Evolutionary conservation across 2,888 invertebrate genomes (phyloP), one percentile per base, ranked within the genome.

Genomic region (Seladonia tumulorum): DNA sequence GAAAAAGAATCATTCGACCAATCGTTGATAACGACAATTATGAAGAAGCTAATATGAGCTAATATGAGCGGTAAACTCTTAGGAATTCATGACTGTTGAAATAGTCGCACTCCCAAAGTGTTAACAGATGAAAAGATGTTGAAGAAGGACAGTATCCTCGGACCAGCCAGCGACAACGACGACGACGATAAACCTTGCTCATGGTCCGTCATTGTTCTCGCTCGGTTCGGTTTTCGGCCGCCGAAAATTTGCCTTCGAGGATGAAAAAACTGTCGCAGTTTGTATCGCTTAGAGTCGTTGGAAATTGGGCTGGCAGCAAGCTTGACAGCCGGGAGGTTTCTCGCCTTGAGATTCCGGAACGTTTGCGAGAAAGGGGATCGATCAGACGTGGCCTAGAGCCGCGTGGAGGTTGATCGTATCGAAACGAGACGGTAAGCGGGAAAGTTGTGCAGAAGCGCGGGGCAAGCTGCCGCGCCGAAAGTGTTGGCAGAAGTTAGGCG

Each of bases 101-200:
- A 29, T 29, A 29, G 29, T 29, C 1, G 29, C 29, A 29, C 29
- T 29, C 1, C 29, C 29, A 29, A 29, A 29, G 29, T 29, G 1
- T 1, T 29, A 1, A 29, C 29, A 29, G 29, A 29, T 29, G 1
- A 29, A 29, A 29, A 29, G 1, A 29, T 29, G 29, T 29, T 29
- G 1, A 29, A 29, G 29, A 29, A 29, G 29, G 29, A 29, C 29
- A 29, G 29, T 29, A 29, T 77, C 76, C 35, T 47, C 16, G 29
- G 29, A 72, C 57, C 68, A 76, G 78, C 78, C 60, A 75, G 73
- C 74, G 87, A 86, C 86, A 86, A 83, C 87, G 87, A 79, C 85
- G 80, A 88, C 81, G 88, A 87, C 85, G 85, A 88, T 85, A 87
- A 88, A 88, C 71, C 78, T 82, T 81, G 77, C 73, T 60, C 25